Base-by-base conservation (phyloP, 2,797 vertebrate genomes). In the Siniperca undulata region DNA sequence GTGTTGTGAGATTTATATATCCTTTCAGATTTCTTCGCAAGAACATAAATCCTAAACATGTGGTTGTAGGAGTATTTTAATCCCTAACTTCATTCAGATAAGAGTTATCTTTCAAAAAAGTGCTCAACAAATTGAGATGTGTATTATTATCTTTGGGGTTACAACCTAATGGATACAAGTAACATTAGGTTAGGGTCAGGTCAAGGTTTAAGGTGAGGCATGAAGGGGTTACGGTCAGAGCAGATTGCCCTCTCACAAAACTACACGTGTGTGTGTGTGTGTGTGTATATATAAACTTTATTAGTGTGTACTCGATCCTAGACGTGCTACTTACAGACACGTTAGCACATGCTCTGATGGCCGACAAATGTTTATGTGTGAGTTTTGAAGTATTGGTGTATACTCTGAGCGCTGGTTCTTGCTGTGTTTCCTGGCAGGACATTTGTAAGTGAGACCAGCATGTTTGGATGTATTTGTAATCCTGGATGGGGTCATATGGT, bases 381-480 rank as follows among this genome's bases (percentile, higher is more conserved):
- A 84, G 78, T 88, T 84, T 80, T 81, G 74, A 86, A 78, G 53
- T 30, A 74, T 82, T 11, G 24, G 30, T 62, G 71, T 52, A 42
- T 61, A 70, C 56, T 78, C 58, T 22, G 52, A 70, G 61, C 11
- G 9, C 46, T 60, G 77, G 30, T 74, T 88, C 59, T 70, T 78
- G 67, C 64, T 67, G 66, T 11, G 76, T 83, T 88, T 91, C 73
- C 88, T 93, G 92, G 92, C 92, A 93, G 92, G 83, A 94, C 90
- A 92, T 94, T 91, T 92, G 92, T 90, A 92, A 93, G 81, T 81
- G 88, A 93, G 90, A 87, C 82, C 85, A 48, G 81, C 81, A 86
- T 87, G 88, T 91, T 92, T 90, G 85, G 66, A 89, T 85, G 81
- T 74, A 71, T 78, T 75, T 84, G 67, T 91, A 86, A 91, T 86